Percentiles rank a stretch among this genome's conserved stretches.
phyloP scores from a whole-genome alignment of 2,113 vertebrate genomes.

The Colossoma macropomum region DNA sequence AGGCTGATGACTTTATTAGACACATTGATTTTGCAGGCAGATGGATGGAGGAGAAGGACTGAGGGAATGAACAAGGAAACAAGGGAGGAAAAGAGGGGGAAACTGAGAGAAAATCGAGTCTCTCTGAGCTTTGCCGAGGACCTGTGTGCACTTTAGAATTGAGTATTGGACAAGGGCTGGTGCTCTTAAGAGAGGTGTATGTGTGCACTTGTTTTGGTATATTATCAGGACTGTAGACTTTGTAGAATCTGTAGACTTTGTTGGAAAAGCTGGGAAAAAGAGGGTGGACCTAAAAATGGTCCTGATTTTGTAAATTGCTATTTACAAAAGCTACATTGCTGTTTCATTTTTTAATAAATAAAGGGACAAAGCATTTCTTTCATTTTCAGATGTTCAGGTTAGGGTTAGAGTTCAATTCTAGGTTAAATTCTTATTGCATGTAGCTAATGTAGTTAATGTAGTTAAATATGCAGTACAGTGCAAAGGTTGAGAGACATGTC shows the following conservation, averaged over 20 bases:
- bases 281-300: neutral
- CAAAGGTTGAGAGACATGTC: too few species aligned
- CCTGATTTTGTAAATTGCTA: neutral
- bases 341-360: neutral
- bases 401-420: too few species aligned
- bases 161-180: constrained; percentile 4
- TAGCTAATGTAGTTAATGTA: too few species aligned
- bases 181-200: neutral
- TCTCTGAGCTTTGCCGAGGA: constrained; percentile 10
- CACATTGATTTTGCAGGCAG: constrained; percentile 59
- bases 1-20: constrained; percentile 62
- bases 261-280: neutral
- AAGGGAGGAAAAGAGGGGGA: constrained; percentile 30
- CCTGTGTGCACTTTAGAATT: constrained; percentile 5
- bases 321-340: too few species aligned
- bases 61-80: constrained; percentile 42
- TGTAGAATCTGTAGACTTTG: neutral
- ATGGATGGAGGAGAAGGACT: constrained; percentile 48
- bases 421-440: too few species aligned
- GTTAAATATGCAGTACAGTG: too few species aligned
- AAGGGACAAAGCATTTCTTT: neutral
- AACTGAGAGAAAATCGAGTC: constrained; percentile 23
- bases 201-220: neutral
- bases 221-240: too few species aligned
- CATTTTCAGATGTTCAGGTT: neutral